Conservation (phyloP, 2,888 invertebrate genomes). For the Cecidostiba fungosa region DNA sequence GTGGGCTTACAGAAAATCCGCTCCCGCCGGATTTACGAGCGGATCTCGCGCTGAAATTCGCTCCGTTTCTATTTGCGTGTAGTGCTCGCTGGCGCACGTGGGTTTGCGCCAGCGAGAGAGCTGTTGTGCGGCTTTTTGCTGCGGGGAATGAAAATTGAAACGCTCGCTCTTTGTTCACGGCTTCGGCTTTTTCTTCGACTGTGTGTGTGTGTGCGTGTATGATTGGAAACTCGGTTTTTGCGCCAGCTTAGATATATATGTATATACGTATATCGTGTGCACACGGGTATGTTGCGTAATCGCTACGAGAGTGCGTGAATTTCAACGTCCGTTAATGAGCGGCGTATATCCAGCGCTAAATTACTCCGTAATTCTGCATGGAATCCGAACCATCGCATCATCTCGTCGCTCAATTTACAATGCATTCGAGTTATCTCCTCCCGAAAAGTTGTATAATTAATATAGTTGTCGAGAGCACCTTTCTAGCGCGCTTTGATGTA, state of each 20-base stretch:
- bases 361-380: too few relatives aligned
- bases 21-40: conserved; percentile 41
- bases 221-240: neutral
- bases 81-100: neutral
- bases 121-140: neutral
- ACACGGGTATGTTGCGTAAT: neutral
- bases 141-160: neutral
- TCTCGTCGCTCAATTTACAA: neutral
- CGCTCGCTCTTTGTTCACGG: neutral
- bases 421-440: neutral
- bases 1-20: conserved; percentile 48
- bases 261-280: too few relatives aligned
- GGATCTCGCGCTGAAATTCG: neutral
- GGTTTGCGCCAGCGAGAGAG: neutral
- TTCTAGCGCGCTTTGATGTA: neutral
- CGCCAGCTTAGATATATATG: too few relatives aligned
- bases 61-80: neutral
- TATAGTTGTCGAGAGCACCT: neutral
- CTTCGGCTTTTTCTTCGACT: neutral
- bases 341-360: neutral
- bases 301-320: too few relatives aligned
- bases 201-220: too few relatives aligned
- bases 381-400: too few relatives aligned
- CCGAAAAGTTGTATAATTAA: conserved; percentile 14
- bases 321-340: neutral